Base-by-base conservation (phyloP, 2,797 vertebrate species). In the Cossypha niveicapilla region DNA sequence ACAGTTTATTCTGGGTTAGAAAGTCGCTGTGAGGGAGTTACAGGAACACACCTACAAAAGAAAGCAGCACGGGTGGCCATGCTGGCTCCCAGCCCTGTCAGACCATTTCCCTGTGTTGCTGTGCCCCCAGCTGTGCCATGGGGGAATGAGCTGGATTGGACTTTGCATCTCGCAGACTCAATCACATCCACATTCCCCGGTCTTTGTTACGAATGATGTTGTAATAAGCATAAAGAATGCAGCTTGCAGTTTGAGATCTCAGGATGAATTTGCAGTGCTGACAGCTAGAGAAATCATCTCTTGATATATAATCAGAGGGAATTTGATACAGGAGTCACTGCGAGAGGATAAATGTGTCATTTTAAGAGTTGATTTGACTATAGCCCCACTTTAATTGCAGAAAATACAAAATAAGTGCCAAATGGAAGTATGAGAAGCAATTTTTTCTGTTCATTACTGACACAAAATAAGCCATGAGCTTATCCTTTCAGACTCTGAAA, bases 211-310 rank as follows among this genome's bases (percentile, higher is more conserved):
- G 0, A 91, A 73, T 67, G 41, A 80, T 89, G 65, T 88, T 96
- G 95, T 90, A 97, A 97, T 96, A 97, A 90, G 79, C 77, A 95
- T 92, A 97, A 97, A 96, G 90, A 94, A 91, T 72, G 90, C 92
- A 94, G 70, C 70, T 96, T 96, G 92, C 94, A 93, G 90, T 71
- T 74, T 93, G 93, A 96, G 90, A 89, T 89, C 87, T 76, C 66
- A 73, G 75, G 93, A 94, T 91, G 94, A 93, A 71, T 88, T 93
- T 89, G 72, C 92, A 54, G 84, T 37, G 86, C 90, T 88, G 95
- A 95, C 94, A 96, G 94, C 92, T 83, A 93, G 76, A 93, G 96
- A 95, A 97, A 93, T 70, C 86, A 75, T 92, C 88, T 95, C 77
- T 77, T 95, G 94, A 95, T 96, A 92, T 74, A 82, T 92, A 96